Evolutionary conservation across 2,113 vertebrate genomes (phyloP), one percentile per base, ranked within the genome.

Genomic region (Holacanthus passer): DNA sequence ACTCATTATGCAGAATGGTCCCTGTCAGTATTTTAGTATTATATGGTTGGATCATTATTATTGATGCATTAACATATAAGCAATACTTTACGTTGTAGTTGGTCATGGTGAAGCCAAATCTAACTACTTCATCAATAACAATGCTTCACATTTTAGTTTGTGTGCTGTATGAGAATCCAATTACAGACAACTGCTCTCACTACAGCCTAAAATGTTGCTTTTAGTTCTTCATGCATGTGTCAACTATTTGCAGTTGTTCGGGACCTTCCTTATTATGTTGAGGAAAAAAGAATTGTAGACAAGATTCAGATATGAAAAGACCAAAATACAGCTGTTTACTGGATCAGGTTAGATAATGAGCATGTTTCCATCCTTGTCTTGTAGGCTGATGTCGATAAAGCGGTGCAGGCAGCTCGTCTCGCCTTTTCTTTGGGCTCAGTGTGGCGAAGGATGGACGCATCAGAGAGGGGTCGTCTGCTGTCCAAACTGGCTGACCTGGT

Each of bases 401-500:
- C 98, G 0, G 98, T 99, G 82, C 95, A 96, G 89, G 97, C 98
- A 0, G 98, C 98, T 52, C 97, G 97, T 20, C 95, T 97, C 0
- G 98, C 98, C 47, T 99, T 98, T 84, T 96, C 97, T 50, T 92
- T 97, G 0, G 97, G 98, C 1, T 99, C 98, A 0, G 97, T 97
- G 0, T 99, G 98, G 98, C 93, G 98, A 82, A 96, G 94, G 83
- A 98, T 98, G 98, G 98, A 99, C n/a, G 98, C 98, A 2, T 99
- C 97, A 0, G 98, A 99, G 72, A 95, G 98, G 72, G 98, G 98
- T 9, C 94, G 94, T n/a, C 96, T 99, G 73, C 66, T 99, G 89
- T 95, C 96, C 75, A 99, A 97, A 81, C 94, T 99, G 43, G 98
- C 98, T 3, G 97, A 99, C 90, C 88, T 99, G 91, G 97, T 99